Evolutionary conservation across 2,888 invertebrate genomes (phyloP).

Genomic region (Agonum fuliginosum): DNA sequence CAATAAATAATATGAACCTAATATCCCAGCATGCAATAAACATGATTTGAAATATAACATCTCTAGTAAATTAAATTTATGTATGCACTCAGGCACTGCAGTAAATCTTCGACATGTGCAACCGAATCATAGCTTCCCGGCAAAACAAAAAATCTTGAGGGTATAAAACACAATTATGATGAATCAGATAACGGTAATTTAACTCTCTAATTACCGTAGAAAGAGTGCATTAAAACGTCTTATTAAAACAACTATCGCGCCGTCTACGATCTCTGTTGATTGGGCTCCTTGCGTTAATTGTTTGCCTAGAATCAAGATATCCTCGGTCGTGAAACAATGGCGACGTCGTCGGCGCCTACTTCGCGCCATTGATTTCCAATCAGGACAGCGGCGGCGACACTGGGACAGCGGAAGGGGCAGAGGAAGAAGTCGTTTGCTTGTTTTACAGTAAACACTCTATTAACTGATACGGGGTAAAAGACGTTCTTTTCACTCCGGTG

Average conservation of each 20-base stretch:
- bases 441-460: constrained; percentile 50
- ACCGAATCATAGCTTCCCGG: too few relatives aligned
- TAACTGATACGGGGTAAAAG: constrained; percentile 43
- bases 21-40: too few relatives aligned
- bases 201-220: too few relatives aligned
- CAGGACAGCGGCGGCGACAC: constrained; percentile 27
- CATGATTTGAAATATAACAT: too few relatives aligned
- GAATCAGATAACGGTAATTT: too few relatives aligned
- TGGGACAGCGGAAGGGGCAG: not conserved
- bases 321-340: constrained; percentile 40
- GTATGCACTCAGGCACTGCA: too few relatives aligned
- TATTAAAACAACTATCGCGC: not conserved
- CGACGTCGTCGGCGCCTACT: constrained; percentile 28
- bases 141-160: too few relatives aligned
- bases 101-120: too few relatives aligned
- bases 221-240: not conserved
- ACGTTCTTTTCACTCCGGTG: constrained; percentile 6
- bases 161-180: too few relatives aligned
- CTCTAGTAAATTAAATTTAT: too few relatives aligned
- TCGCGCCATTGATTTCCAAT: constrained; percentile 56
- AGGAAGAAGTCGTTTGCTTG: constrained; percentile 50
- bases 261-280: not conserved
- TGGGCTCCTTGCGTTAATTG: not conserved
- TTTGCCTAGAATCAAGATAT: not conserved
- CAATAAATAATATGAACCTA: too few relatives aligned